Conservation (phyloP, 2,797 vertebrate genomes). For the Limnodromus scolopaceus region DNA sequence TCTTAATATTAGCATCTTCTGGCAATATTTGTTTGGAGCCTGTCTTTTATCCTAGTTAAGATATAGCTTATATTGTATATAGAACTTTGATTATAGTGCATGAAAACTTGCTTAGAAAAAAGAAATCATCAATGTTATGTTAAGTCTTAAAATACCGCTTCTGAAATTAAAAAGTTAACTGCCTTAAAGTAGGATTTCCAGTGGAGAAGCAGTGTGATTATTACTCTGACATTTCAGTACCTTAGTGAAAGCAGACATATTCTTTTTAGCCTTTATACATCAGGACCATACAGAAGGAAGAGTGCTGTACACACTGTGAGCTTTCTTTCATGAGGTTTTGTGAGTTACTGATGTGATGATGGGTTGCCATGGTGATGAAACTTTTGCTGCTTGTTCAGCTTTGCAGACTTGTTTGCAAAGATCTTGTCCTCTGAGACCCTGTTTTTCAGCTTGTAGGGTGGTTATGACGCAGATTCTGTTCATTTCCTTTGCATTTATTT, state of each 20-base stretch:
- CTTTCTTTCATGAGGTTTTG: not conserved
- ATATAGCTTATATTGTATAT: not conserved
- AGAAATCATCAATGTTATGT: not conserved
- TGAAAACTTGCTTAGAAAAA: not conserved
- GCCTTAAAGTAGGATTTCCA: not conserved
- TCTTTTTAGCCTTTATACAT: not conserved
- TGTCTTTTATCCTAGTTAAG: not conserved
- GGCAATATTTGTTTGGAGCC: not conserved
- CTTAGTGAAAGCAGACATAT: not conserved
- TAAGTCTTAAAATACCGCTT: not conserved
- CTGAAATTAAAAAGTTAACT: not conserved
- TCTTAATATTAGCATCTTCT: not conserved
- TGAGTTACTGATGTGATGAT: not conserved
- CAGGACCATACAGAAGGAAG: not conserved
- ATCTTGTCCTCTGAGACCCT: slow-evolving; percentile 33
- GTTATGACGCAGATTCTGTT: slow-evolving; percentile 26
- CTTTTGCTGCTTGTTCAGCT: not conserved
- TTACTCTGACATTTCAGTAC: not conserved
- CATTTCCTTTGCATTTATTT: slow-evolving; percentile 1
- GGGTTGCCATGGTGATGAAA: slow-evolving; percentile 15
- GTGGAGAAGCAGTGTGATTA: not conserved
- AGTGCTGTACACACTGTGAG: not conserved
- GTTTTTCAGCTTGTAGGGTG: slow-evolving; percentile 25
- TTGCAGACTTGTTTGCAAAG: slow-evolving; percentile 6
- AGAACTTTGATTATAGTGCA: not conserved